Evolutionary conservation across 2,797 vertebrate species (phyloP).

Genomic region (Spea hammondii): DNA sequence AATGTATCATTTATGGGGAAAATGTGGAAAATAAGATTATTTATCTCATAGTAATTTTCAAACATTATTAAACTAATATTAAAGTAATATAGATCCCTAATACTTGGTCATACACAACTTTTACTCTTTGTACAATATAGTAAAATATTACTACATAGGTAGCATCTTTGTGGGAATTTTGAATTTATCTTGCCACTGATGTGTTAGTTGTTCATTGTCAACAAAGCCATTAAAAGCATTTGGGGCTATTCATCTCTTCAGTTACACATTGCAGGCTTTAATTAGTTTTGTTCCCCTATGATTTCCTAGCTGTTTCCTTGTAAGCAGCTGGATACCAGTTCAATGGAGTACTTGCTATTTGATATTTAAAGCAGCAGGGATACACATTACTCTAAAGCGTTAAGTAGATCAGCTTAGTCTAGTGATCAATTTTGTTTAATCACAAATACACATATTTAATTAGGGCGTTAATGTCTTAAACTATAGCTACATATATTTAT

Average conservation of each 20-base stretch:
- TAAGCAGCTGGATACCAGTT: constrained; percentile 36
- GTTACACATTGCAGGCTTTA: constrained; percentile 47
- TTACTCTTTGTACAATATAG: background rate
- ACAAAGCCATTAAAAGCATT: constrained; percentile 38
- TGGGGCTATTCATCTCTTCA: constrained; percentile 26
- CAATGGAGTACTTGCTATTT: constrained; percentile 22
- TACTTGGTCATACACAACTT: too few relatives aligned
- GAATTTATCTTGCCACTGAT: constrained; percentile 12
- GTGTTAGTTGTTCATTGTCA: constrained; percentile 42
- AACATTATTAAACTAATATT: too few relatives aligned
- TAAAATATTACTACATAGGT: background rate
- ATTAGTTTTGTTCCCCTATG: constrained; percentile 49
- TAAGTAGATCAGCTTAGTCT: too few relatives aligned
- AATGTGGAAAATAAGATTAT: too few relatives aligned
- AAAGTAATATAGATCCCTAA: too few relatives aligned
- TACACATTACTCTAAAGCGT: background rate
- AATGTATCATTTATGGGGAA: too few relatives aligned
- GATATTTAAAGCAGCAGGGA: constrained; percentile 24
- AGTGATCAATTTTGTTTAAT: background rate
- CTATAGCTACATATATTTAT: background rate
- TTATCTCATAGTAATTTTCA: too few relatives aligned
- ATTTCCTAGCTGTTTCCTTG: constrained; percentile 45
- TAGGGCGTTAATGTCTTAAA: background rate
- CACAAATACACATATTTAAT: background rate
- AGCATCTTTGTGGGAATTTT: background rate